Percentiles rank a stretch among this genome's conserved stretches.
Conservation (phyloP, 2,797 vertebrate genomes). For the Syndactyla subalaris region DNA sequence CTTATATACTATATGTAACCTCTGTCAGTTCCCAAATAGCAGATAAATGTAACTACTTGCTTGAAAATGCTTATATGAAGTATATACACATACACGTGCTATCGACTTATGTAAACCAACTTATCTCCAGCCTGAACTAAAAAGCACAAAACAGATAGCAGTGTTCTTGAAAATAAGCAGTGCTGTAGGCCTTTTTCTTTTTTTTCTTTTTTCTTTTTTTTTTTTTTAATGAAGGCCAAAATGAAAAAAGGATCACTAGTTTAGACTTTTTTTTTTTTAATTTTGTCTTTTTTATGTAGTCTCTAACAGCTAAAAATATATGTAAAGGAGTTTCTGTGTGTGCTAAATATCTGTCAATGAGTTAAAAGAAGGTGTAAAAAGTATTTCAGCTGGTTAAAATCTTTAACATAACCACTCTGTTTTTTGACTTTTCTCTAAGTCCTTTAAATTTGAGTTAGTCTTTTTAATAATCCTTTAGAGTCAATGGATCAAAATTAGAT, state of each 20-base stretch:
- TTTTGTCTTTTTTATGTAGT: neutral
- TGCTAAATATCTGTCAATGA: neutral
- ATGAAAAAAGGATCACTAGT: neutral
- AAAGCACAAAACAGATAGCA: slow-evolving; percentile 11
- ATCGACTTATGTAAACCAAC: slow-evolving; percentile 30
- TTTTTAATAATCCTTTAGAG: neutral
- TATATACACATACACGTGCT: slow-evolving; percentile 10
- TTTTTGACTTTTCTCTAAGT: neutral
- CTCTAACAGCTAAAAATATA: neutral
- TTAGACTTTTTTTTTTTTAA: neutral
- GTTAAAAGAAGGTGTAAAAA: neutral
- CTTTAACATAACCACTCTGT: neutral
- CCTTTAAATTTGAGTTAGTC: neutral
- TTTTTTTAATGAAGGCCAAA: neutral
- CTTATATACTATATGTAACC: slow-evolving; percentile 32
- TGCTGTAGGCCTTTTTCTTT: neutral
- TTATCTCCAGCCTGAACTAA: neutral
- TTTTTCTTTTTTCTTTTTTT: neutral
- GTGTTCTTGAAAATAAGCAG: neutral
- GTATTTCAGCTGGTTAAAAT: neutral
- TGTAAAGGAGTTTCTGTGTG: neutral
- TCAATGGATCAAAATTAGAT: neutral
- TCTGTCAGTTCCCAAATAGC: slow-evolving; percentile 49
- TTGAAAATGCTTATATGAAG: slow-evolving; percentile 50
- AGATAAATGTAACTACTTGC: slow-evolving; percentile 29